phyloP scores from a whole-genome alignment of 2,888 invertebrate species.

The Automeris io region DNA sequence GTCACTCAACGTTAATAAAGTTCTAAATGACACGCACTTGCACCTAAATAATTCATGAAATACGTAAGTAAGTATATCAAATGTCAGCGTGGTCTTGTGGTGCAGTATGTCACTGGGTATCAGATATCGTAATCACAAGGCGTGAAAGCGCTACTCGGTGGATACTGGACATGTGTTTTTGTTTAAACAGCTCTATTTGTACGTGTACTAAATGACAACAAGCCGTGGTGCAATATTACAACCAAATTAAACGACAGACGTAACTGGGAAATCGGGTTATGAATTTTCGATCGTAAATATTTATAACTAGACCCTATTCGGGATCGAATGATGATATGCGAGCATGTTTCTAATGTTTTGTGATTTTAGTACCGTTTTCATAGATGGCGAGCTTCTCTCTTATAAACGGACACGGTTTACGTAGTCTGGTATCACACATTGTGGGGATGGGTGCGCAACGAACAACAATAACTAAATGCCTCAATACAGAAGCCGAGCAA shows the following conservation, averaged over 20 bases:
- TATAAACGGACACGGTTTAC: constrained; percentile 66
- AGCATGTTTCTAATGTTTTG: constrained; percentile 23
- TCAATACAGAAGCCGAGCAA: constrained; percentile 65
- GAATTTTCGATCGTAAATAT: constrained; percentile 54
- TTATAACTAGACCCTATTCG: constrained; percentile 27
- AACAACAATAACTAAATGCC: constrained; percentile 49
- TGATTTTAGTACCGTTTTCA: constrained; percentile 66
- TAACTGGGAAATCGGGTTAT: constrained; percentile 35
- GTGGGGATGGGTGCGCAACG: constrained; percentile 54
- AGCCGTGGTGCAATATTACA: constrained; percentile 54
- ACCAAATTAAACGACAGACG: constrained; percentile 32
- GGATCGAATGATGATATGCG: constrained; percentile 31
- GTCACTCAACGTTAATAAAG: not conserved
- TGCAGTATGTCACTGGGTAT: constrained; percentile 51
- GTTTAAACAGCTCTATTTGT: constrained; percentile 48
- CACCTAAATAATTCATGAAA: constrained; percentile 11
- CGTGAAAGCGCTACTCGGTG: constrained; percentile 54
- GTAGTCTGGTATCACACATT: constrained; percentile 63
- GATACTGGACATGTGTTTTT: constrained; percentile 57
- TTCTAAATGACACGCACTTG: not conserved
- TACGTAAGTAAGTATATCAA: constrained; percentile 35
- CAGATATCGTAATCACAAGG: constrained; percentile 53
- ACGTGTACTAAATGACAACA: constrained; percentile 67
- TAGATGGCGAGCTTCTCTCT: constrained; percentile 72
- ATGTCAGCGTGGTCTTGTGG: constrained; percentile 31